Conservation (phyloP, 2,113 vertebrate species). For the Corydoras sp. region DNA sequence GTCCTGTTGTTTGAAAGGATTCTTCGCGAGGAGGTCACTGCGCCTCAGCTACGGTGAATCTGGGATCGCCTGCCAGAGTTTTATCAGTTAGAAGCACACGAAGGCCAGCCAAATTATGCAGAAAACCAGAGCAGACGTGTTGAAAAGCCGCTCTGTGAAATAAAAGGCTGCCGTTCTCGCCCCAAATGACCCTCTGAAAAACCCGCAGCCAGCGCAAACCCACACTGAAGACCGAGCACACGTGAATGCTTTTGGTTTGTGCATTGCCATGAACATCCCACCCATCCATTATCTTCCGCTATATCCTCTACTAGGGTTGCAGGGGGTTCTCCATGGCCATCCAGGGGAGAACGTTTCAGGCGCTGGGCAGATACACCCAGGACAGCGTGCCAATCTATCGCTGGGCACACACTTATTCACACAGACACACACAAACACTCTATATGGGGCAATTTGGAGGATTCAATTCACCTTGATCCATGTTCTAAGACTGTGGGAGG, state of each 20-base stretch:
- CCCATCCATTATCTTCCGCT: too few relatives aligned
- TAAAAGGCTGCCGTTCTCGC: constrained; percentile 12
- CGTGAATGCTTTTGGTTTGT: constrained; percentile 9
- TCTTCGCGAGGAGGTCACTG: constrained; percentile 55
- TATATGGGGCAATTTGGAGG: too few relatives aligned
- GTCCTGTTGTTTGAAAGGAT: constrained; percentile 41
- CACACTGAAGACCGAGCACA: constrained; percentile 3
- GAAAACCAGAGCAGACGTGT: constrained; percentile 42
- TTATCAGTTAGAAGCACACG: constrained; percentile 57
- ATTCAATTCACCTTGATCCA: too few relatives aligned
- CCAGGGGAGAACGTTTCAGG: too few relatives aligned
- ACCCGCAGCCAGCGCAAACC: constrained; percentile 27
- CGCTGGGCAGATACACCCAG: too few relatives aligned
- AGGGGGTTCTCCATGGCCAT: too few relatives aligned
- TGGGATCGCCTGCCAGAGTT: constrained; percentile 52
- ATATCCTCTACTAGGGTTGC: too few relatives aligned
- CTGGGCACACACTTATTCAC: too few relatives aligned
- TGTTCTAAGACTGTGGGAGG: too few relatives aligned
- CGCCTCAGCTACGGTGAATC: constrained; percentile 46
- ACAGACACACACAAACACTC: too few relatives aligned
- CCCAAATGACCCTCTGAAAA: constrained; percentile 31
- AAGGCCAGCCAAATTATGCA: constrained; percentile 54
- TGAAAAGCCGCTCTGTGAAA: too few relatives aligned
- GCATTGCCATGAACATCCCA: neutral
- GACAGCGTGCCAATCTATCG: too few relatives aligned